These are phyloP conservation scores for Megaustenia siamemsis DNA, from an alignment of 2,888 invertebrate genomes.

Conservation along the genomic window DNA sequence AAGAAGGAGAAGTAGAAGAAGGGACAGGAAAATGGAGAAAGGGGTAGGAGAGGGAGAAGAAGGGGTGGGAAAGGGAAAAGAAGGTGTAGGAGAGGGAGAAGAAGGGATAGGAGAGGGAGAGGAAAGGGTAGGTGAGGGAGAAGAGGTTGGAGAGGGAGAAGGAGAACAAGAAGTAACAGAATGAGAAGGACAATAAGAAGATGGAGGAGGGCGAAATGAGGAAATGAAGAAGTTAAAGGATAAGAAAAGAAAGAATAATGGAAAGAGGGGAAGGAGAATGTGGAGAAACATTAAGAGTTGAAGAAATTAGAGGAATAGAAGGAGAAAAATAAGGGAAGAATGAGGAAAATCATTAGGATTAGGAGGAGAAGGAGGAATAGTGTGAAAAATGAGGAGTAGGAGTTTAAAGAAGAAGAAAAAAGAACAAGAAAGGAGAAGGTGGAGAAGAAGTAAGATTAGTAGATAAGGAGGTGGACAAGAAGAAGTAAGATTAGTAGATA, in stretches of 20 bases:
- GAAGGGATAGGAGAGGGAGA: background rate
- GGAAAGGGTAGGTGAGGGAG: background rate
- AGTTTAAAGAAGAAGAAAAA: too few relatives aligned
- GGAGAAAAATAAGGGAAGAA: background rate
- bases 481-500: too few relatives aligned
- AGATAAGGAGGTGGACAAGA: too few relatives aligned
- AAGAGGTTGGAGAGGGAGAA: background rate
- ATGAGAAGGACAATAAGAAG: slow-evolving; percentile 21
- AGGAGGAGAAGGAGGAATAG: too few relatives aligned
- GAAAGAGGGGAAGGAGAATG: background rate
- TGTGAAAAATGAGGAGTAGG: too few relatives aligned
- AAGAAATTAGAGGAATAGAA: too few relatives aligned
- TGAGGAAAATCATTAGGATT: too few relatives aligned
- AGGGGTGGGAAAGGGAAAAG: slow-evolving; percentile 13
- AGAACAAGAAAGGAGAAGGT: too few relatives aligned
- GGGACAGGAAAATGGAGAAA: slow-evolving; percentile 4
- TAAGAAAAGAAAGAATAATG: background rate
- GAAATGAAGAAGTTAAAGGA: too few relatives aligned
- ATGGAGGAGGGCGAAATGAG: background rate
- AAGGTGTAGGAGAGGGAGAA: slow-evolving; percentile 19
- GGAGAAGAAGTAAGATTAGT: too few relatives aligned
- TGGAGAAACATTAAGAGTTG: background rate
- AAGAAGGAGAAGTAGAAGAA: background rate
- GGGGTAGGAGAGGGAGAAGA: slow-evolving; percentile 1
- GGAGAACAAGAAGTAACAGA: background rate